phyloP scores from a whole-genome alignment of 2,888 invertebrate genomes.

The Cerastis leucographa region DNA sequence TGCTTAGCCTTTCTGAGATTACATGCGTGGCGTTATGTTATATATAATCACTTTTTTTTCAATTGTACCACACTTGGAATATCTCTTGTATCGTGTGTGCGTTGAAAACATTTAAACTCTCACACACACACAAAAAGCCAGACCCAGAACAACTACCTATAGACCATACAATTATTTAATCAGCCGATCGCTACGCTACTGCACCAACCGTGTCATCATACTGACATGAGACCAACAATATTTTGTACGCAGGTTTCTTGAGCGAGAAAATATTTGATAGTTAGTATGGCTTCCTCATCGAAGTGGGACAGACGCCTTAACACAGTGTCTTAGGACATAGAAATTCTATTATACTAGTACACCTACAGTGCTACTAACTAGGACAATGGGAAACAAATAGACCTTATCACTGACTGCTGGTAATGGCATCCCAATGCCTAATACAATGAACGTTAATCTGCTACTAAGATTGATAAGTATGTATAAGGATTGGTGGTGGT shows the following conservation, averaged over 20 bases:
- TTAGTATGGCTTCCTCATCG: neutral
- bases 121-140: neutral
- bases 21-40: neutral
- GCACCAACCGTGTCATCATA: neutral
- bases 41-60: too few relatives aligned
- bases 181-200: neutral
- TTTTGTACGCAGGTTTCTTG: neutral
- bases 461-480: neutral
- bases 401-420: conserved; percentile 17
- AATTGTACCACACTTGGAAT: neutral
- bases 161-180: neutral
- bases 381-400: conserved; percentile 14
- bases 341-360: conserved; percentile 17
- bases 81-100: neutral
- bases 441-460: conserved; percentile 15
- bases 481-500: neutral
- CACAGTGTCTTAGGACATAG: neutral
- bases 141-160: neutral
- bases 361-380: conserved; percentile 19
- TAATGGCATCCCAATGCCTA: neutral
- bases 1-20: neutral
- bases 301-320: neutral
- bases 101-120: neutral
- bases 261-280: neutral
- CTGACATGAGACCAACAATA: neutral